Conservation (phyloP, 2,113 vertebrate genomes). For the Eubucco bourcierii region DNA sequence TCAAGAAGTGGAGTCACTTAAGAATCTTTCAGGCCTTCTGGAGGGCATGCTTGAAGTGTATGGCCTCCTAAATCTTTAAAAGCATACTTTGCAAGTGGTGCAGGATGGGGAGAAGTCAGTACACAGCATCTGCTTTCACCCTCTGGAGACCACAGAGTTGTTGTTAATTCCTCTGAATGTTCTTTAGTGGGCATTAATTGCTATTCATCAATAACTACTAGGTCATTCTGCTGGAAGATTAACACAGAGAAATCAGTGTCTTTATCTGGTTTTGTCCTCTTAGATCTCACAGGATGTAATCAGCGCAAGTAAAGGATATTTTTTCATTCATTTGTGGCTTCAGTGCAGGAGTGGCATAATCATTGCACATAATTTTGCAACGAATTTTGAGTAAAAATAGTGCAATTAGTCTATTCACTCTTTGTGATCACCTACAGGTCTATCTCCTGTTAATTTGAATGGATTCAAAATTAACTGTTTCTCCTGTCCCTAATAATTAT, state of each 20-base stretch:
- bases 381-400: background rate
- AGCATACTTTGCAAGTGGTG: background rate
- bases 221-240: background rate
- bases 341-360: slow-evolving; percentile 4
- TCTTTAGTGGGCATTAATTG: background rate
- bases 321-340: background rate
- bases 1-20: background rate
- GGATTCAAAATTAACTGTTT: slow-evolving; percentile 2
- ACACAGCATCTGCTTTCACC: background rate
- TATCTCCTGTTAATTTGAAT: background rate
- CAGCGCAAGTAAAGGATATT: background rate
- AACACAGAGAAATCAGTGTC: background rate
- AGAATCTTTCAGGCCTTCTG: background rate
- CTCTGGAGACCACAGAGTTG: background rate
- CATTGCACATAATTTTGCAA: slow-evolving; percentile 16
- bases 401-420: slow-evolving; percentile 46
- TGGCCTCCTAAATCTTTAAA: background rate
- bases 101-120: background rate
- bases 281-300: background rate
- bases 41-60: background rate
- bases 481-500: background rate
- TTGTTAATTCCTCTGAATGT: background rate
- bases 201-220: background rate
- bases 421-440: background rate
- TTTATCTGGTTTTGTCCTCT: background rate